A percentile compares a stretch with the other conserved stretches of the same genome.
phyloP scores from a whole-genome alignment of 1,140 invertebrate genomes.

The Drosophila pachea region DNA sequence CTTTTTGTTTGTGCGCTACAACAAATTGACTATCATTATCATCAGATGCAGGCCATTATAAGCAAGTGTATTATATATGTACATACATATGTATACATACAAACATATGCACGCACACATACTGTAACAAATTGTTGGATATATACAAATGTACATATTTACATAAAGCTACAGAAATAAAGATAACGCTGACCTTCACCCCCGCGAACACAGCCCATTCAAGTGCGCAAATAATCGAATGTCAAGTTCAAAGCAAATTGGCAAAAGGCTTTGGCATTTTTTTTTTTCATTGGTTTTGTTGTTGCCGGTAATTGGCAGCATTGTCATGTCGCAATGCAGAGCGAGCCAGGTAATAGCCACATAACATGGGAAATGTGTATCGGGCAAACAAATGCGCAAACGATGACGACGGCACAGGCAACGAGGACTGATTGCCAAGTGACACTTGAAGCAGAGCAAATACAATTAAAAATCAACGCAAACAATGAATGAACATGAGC shows the following conservation, averaged over 20 bases:
- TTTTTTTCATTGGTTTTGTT: slow-evolving; percentile 20
- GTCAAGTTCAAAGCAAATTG: slow-evolving; percentile 71
- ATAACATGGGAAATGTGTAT: slow-evolving; percentile 72
- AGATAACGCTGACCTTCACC: slow-evolving; percentile 57
- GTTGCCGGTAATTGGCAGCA: slow-evolving; percentile 35
- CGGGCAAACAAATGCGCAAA: slow-evolving; percentile 63
- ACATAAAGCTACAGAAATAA: slow-evolving; percentile 7
- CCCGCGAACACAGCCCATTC: slow-evolving; percentile 20
- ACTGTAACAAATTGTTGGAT: no score
- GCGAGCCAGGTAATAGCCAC: slow-evolving; percentile 48
- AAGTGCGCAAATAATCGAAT: slow-evolving; percentile 67
- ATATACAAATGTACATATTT: slow-evolving; percentile 27
- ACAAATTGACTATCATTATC: slow-evolving; percentile 74
- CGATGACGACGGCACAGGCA: slow-evolving; percentile 23
- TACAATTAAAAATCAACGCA: slow-evolving; percentile 54
- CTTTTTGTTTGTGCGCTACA: slow-evolving; percentile 22
- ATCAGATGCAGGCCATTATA: slow-evolving; percentile 57
- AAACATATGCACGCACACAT: slow-evolving; percentile 24
- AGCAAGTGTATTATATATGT: slow-evolving; percentile 4
- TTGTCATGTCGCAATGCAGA: slow-evolving; percentile 37
- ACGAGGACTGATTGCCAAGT: slow-evolving; percentile 64
- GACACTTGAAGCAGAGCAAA: slow-evolving; percentile 62
- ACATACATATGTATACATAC: slow-evolving; percentile 10
- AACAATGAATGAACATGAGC: slow-evolving; percentile 49
- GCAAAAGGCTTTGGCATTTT: slow-evolving; percentile 37